phyloP scores from a whole-genome alignment of 2,113 vertebrate species.

The Delphinapterus leucas region DNA sequence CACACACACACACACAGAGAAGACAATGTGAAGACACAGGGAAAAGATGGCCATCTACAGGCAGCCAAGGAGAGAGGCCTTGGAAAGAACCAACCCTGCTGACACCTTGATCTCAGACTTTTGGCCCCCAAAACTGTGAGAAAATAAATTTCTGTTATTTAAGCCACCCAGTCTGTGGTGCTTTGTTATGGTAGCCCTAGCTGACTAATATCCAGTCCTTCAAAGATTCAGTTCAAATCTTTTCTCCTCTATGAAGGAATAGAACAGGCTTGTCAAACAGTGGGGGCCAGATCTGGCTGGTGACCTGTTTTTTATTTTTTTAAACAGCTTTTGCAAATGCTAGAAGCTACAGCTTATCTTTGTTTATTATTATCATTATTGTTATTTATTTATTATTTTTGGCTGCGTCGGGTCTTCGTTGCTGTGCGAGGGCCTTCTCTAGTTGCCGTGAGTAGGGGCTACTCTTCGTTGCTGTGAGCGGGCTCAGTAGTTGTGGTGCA shows the following conservation, averaged over 20 bases:
- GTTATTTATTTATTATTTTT: no score
- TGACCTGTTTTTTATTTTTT: background rate
- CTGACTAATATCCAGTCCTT: background rate
- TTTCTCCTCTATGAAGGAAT: background rate
- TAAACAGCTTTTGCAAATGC: no score
- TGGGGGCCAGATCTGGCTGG: background rate
- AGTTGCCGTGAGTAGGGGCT: no score
- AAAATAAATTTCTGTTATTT: background rate
- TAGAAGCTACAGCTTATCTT: no score
- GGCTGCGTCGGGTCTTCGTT: no score
- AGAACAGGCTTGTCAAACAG: background rate
- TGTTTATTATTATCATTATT: no score
- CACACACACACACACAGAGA: background rate
- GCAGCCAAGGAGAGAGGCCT: background rate
- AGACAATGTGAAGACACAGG: background rate
- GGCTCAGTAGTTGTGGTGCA: no score
- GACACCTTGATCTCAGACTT: background rate
- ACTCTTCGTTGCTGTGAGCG: no score
- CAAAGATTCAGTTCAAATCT: background rate
- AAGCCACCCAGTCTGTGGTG: accelerated
- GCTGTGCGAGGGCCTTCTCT: no score
- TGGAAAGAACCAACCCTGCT: background rate
- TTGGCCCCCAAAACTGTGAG: background rate
- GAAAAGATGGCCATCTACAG: background rate
- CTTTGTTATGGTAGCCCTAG: background rate